A percentile compares a stretch with the other conserved stretches of the same genome.
Conservation (phyloP, 2,113 vertebrate genomes). For the Vombatus ursinus region DNA sequence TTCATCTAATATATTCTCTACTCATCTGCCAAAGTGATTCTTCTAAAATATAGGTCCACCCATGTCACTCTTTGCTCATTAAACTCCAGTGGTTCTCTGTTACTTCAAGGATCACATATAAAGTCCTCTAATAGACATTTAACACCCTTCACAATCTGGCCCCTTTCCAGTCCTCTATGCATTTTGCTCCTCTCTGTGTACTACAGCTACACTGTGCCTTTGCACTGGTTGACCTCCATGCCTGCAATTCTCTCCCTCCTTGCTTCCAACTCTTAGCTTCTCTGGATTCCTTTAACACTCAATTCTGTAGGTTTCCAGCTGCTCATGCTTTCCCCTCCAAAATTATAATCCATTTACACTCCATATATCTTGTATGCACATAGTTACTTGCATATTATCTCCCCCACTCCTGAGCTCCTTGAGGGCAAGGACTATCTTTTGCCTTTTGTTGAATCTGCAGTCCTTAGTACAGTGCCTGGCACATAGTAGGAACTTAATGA, state of each 20-base stretch:
- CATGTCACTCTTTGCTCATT: not conserved
- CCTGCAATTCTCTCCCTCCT: not conserved
- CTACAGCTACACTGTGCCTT: not conserved
- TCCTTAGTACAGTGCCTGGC: not conserved
- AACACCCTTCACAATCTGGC: not conserved
- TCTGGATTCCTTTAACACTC: not conserved
- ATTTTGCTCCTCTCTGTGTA: too few relatives aligned
- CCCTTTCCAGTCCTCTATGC: not conserved
- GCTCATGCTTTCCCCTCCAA: not conserved
- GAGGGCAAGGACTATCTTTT: not conserved
- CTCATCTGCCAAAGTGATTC: not conserved
- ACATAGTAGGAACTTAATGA: not conserved
- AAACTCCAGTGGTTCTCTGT: not conserved
- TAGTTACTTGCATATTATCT: not conserved
- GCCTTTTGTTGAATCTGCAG: not conserved
- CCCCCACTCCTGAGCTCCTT: not conserved
- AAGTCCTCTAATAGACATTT: not conserved
- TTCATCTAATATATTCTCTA: not conserved
- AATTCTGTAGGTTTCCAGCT: not conserved
- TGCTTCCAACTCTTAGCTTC: not conserved
- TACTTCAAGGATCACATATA: not conserved
- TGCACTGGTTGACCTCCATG: not conserved
- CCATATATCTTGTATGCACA: not conserved
- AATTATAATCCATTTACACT: not conserved
- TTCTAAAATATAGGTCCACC: not conserved